A percentile compares a stretch with the other conserved stretches of the same genome.
phyloP scores from a whole-genome alignment of 2,797 vertebrate genomes.

The Hirundo rustica region DNA sequence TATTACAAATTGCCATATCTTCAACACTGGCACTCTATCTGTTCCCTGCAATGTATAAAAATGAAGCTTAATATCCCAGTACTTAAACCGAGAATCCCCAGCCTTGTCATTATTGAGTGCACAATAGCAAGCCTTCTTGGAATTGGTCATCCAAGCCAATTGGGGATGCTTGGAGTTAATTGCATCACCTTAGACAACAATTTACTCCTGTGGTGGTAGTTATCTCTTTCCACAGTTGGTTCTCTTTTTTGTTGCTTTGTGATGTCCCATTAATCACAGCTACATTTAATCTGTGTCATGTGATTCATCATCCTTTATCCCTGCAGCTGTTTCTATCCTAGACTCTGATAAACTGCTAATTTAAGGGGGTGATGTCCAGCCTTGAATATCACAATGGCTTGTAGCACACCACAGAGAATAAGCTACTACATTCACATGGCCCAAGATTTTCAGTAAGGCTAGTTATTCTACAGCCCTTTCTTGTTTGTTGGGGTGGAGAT shows the following conservation, averaged over 20 bases:
- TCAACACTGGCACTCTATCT: conserved; percentile 61
- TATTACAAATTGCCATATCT: conserved; percentile 61
- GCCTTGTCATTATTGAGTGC: conserved; percentile 59
- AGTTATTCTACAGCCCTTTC: conserved; percentile 36
- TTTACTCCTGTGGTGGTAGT: conserved; percentile 82
- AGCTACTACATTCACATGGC: conserved; percentile 43
- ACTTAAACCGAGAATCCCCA: conserved; percentile 55
- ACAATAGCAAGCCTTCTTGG: conserved; percentile 62
- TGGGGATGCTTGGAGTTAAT: conserved; percentile 81
- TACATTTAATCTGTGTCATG: conserved; percentile 82
- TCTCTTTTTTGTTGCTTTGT: conserved; percentile 74
- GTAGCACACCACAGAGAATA: conserved; percentile 47
- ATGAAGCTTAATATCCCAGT: conserved; percentile 44
- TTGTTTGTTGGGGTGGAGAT: conserved; percentile 6
- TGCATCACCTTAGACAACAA: conserved; percentile 84
- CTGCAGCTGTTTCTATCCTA: conserved; percentile 63
- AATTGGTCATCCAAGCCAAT: conserved; percentile 66
- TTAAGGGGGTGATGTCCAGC: conserved; percentile 77
- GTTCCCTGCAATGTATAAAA: conserved; percentile 49
- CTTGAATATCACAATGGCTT: conserved; percentile 72
- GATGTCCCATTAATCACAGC: conserved; percentile 90
- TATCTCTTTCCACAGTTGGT: conserved; percentile 89
- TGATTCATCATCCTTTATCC: conserved; percentile 85
- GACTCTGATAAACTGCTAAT: conserved; percentile 82
- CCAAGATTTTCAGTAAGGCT: conserved; percentile 49